Evolutionary conservation across 2,113 vertebrate species (phyloP).

Genomic region (Baryphthengus martii): DNA sequence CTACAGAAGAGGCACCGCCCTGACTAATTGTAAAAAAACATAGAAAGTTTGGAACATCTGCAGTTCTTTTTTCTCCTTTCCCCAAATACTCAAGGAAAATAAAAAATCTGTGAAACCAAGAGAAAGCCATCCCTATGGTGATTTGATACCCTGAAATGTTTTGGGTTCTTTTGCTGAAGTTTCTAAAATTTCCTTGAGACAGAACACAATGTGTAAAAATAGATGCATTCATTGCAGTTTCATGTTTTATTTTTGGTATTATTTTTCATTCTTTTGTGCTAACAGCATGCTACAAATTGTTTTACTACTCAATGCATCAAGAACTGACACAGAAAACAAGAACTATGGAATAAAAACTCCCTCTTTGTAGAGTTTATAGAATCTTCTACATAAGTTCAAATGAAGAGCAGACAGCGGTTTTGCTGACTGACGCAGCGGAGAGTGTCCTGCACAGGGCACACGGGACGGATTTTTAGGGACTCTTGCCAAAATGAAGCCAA

Average conservation of each 20-base stretch:
- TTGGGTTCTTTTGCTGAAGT: slow-evolving; percentile 1
- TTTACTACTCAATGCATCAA: slow-evolving; percentile 51
- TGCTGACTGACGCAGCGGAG: neutral
- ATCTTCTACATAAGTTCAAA: neutral
- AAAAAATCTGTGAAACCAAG: neutral
- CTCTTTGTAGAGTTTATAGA: neutral
- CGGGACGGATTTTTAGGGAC: neutral
- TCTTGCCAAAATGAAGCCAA: neutral
- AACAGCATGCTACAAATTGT: slow-evolving; percentile 48
- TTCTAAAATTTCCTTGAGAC: slow-evolving; percentile 43
- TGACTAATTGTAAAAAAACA: neutral
- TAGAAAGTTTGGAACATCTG: slow-evolving; percentile 38
- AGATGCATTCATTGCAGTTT: slow-evolving; percentile 32
- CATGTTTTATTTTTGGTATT: slow-evolving; percentile 60
- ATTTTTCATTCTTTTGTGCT: slow-evolving; percentile 58
- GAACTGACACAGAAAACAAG: slow-evolving; percentile 35
- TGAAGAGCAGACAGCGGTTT: neutral
- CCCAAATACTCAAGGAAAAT: neutral
- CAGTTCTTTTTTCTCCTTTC: neutral
- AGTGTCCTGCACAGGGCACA: neutral
- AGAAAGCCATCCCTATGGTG: neutral
- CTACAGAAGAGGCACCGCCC: slow-evolving; percentile 38
- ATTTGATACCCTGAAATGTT: slow-evolving; percentile 14
- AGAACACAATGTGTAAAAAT: slow-evolving; percentile 48
- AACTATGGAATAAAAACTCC: neutral